phyloP scores from a whole-genome alignment of 2,888 invertebrate genomes.

The Zelleria hepariella region DNA sequence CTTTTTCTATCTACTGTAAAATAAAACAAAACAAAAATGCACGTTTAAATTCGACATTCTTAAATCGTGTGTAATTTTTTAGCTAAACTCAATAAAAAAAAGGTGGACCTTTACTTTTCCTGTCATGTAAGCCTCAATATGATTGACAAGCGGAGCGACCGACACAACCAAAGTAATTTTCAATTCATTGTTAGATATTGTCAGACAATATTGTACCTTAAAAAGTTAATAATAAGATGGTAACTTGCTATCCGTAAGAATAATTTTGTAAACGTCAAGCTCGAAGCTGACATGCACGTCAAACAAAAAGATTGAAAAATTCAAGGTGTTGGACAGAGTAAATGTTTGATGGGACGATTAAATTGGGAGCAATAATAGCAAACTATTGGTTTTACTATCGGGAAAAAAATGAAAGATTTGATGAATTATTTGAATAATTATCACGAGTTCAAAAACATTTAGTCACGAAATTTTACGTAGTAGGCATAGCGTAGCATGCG shows the following conservation, averaged over 20 bases:
- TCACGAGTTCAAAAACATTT: no score
- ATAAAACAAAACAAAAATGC: no score
- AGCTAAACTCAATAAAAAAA: not conserved
- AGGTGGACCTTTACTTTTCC: not conserved
- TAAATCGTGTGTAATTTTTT: not conserved
- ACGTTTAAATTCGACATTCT: no score
- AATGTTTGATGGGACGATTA: conserved; percentile 15
- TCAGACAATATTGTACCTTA: not conserved
- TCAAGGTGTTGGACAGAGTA: conserved; percentile 12
- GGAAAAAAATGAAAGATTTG: not conserved
- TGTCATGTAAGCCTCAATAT: conserved; percentile 8
- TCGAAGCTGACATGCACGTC: conserved; percentile 19
- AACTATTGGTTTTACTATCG: not conserved
- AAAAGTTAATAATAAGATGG: not conserved
- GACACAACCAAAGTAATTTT: not conserved
- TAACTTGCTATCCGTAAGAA: not conserved
- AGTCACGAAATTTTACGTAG: no score
- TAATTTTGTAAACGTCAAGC: not conserved
- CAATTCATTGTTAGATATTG: not conserved
- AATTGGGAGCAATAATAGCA: conserved; percentile 9
- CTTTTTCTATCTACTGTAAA: no score
- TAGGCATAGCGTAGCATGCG: no score
- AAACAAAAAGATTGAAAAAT: conserved; percentile 20
- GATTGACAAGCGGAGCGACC: conserved; percentile 5
- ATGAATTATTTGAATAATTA: no score